Conservation (phyloP, 2,797 vertebrate species). For the Smutsia temminckii region DNA sequence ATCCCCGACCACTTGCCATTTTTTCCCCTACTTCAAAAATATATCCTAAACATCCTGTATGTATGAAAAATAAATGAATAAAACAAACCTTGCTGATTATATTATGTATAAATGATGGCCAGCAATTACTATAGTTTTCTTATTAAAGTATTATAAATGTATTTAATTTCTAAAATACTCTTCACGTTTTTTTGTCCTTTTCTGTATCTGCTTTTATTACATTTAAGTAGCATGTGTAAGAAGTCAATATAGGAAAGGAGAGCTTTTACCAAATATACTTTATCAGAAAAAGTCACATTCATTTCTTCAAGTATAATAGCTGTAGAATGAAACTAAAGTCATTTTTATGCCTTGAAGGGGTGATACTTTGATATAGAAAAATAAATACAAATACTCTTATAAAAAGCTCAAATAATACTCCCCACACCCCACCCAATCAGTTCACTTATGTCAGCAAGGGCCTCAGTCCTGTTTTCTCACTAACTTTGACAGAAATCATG, state of each 20-base stretch:
- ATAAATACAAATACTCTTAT: neutral
- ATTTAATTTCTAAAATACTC: neutral
- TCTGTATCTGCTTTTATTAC: neutral
- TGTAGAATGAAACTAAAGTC: conserved; percentile 41
- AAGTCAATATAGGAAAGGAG: neutral
- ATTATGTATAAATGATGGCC: neutral
- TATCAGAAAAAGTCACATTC: conserved; percentile 27
- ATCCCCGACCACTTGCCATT: neutral
- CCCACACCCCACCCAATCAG: neutral
- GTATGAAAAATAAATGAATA: neutral
- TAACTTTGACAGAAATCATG: neutral
- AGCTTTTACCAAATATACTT: conserved; percentile 41
- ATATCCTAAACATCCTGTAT: neutral
- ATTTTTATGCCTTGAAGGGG: neutral
- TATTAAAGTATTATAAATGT: neutral
- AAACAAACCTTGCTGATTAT: neutral
- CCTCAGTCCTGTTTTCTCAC: neutral
- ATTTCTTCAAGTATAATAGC: neutral
- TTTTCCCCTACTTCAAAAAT: neutral
- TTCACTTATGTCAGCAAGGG: neutral
- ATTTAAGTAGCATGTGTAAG: neutral
- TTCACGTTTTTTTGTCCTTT: neutral
- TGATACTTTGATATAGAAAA: conserved; percentile 19
- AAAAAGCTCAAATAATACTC: conserved; percentile 32
- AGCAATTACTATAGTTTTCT: neutral